phyloP scores from a whole-genome alignment of 2,797 vertebrate genomes.

The Graptemys geographica region DNA sequence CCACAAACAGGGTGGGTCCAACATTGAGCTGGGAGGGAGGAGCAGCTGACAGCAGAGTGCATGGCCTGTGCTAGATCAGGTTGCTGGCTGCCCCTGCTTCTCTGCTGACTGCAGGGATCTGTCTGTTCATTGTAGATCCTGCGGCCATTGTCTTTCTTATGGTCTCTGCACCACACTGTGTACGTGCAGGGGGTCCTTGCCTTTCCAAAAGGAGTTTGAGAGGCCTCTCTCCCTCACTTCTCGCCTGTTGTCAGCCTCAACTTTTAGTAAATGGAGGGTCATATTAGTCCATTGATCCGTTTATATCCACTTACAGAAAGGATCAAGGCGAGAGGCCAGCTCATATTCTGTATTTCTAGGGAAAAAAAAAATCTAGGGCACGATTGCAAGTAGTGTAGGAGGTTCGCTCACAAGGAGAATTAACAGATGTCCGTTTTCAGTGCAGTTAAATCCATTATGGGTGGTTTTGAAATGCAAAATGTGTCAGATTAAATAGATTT shows the following conservation, averaged over 20 bases:
- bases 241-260: background rate
- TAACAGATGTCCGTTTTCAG: background rate
- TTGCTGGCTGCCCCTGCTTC: background rate
- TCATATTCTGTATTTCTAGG: background rate
- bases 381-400: background rate
- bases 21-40: background rate
- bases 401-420: background rate
- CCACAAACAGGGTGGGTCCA: background rate
- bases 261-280: background rate
- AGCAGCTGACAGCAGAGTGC: background rate
- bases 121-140: background rate
- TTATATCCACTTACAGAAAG: background rate
- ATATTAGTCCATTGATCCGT: background rate
- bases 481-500: conserved; percentile 15
- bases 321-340: background rate
- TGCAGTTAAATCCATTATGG: background rate
- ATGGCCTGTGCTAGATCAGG: background rate
- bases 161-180: background rate
- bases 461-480: background rate
- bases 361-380: background rate
- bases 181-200: background rate
- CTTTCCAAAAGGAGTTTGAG: background rate
- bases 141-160: background rate
- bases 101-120: background rate
- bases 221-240: background rate